Base-by-base conservation (phyloP, 2,113 vertebrate genomes). In the Muscicapa adusta region DNA sequence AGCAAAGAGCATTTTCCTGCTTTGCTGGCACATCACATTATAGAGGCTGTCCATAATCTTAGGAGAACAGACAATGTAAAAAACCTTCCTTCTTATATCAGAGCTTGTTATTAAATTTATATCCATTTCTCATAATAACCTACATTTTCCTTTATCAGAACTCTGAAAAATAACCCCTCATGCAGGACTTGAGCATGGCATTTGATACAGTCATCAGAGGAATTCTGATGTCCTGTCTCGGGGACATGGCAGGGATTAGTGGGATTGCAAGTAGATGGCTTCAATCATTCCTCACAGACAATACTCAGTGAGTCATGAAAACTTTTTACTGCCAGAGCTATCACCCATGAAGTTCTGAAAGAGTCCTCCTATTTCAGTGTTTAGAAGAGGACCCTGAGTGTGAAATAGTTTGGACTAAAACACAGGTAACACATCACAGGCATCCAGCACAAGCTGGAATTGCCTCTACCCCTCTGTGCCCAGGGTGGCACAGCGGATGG, bases 51-150 rank as follows among this genome's bases (percentile, higher is more conserved):
- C 93, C 2, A 7, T 97, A 97, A 97, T 96, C 96, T 96, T 94
- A 66, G 77, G 62, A 94, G 89, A 96, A 95, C 94, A 96, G 95
- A 97, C 95, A 96, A 96, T 93, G 96, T 94, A 94, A 94, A 96
- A 96, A 95, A 61, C 74, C 87, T 89, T 87, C 47, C 91, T 94
- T 85, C 94, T 94, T 92, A 94, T 96, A 96, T 97, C 96, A 96
- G 91, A 70, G 84, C 91, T 97, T 97, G 94, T 96, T 97, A 97
- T 97, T 95, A 96, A 94, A 96, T 96, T 94, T 95, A 95, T 95
- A 97, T 82, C 96, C 84, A 92, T 94, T 97, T 95, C 94, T 94
- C 91, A 95, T 97, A 97, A 95, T 95, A 97, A 95, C 91, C 58
- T 93, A 95, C 89, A 95, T 94, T 96, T 93, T 70, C 47, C 45